These are phyloP conservation scores for Uria lomvia DNA, from an alignment of 2,113 vertebrate genomes.

Conservation along the genomic window DNA sequence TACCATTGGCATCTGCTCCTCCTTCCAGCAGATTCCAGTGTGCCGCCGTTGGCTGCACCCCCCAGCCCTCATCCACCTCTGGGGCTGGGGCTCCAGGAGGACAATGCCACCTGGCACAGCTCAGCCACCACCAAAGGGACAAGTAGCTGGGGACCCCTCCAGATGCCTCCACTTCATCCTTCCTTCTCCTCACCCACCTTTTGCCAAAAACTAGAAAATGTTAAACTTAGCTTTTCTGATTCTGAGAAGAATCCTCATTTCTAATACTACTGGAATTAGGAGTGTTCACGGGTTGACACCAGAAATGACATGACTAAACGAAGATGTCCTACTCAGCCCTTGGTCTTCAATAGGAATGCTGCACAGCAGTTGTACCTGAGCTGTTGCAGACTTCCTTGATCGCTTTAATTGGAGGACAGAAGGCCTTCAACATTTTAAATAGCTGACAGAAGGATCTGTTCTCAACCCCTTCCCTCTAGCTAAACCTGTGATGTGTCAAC, in stretches of 20 bases:
- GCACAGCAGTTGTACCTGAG: not conserved
- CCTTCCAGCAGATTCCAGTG: not conserved
- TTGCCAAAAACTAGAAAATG: not conserved
- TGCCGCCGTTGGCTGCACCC: not conserved
- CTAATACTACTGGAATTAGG: not conserved
- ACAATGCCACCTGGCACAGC: not conserved
- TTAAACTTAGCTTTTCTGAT: not conserved
- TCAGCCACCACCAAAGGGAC: not conserved
- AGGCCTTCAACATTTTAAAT: conserved; percentile 57
- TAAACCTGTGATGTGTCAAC: conserved; percentile 38
- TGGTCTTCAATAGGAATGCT: conserved; percentile 23
- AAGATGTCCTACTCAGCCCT: not conserved
- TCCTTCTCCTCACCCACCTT: not conserved
- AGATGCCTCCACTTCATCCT: not conserved
- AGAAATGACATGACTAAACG: not conserved
- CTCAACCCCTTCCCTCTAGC: conserved; percentile 33
- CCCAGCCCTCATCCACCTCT: not conserved
- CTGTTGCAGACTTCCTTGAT: conserved; percentile 50
- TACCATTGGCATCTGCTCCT: not conserved
- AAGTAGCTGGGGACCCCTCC: not conserved
- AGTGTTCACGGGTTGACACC: not conserved
- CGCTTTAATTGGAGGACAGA: conserved; percentile 60
- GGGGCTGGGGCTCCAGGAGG: not conserved
- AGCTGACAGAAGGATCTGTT: conserved; percentile 59
- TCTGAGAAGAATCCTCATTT: not conserved